phyloP scores from a whole-genome alignment of 2,113 vertebrate genomes.

The Desmodus rotundus region DNA sequence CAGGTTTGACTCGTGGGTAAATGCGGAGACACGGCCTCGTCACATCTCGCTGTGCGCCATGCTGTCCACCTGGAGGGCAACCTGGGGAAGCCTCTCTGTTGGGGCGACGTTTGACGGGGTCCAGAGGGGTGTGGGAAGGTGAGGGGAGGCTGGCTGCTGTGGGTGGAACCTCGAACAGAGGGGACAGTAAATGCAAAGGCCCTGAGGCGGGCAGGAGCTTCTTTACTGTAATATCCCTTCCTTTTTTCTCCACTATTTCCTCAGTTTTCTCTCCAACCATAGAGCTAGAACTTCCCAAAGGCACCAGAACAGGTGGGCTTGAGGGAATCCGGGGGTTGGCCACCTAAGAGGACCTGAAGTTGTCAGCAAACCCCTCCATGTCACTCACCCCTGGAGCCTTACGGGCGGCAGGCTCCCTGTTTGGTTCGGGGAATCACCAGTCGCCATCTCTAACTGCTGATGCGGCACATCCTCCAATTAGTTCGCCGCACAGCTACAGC shows the following conservation, averaged over 20 bases:
- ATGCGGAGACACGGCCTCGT: no score
- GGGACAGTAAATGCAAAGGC: no score
- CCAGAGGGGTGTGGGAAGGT: not conserved
- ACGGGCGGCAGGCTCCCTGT: not conserved
- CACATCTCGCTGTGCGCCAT: no score
- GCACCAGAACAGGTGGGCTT: not conserved
- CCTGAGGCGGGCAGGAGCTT: not conserved
- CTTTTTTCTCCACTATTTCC: not conserved
- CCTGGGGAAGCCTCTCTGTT: not conserved
- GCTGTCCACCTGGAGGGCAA: no score
- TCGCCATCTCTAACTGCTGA: not conserved
- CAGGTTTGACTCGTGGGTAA: not conserved
- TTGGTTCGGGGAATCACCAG: not conserved
- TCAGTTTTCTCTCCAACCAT: not conserved
- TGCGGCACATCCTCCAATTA: not conserved
- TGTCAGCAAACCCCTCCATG: not conserved
- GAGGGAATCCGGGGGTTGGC: not conserved
- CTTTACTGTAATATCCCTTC: not conserved
- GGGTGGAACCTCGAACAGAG: not conserved
- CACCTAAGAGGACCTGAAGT: not conserved
- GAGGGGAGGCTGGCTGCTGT: not conserved
- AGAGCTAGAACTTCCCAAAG: not conserved
- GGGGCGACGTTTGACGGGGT: not conserved
- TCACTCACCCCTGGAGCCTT: not conserved
- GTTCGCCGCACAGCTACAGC: not conserved